phyloP scores from a whole-genome alignment of 2,888 invertebrate genomes.

The Drosophila lacicola region DNA sequence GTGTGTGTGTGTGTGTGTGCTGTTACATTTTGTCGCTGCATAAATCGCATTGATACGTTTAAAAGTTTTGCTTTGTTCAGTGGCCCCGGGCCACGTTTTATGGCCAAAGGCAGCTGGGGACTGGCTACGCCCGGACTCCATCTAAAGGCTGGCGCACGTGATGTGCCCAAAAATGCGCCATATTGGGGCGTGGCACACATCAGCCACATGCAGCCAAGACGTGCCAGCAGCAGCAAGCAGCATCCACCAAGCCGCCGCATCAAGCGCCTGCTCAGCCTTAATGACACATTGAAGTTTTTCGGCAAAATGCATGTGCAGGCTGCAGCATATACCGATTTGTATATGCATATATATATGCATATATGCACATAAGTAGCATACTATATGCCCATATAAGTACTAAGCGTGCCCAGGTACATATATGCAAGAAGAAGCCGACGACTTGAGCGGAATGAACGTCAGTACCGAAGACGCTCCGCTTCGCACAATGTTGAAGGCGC shows the following conservation, averaged over 20 bases:
- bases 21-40: slow-evolving; percentile 68
- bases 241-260: slow-evolving; percentile 20
- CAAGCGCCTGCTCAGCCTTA: slow-evolving; percentile 58
- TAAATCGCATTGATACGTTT: slow-evolving; percentile 78
- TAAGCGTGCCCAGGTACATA: slow-evolving; percentile 1
- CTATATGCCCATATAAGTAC: background rate
- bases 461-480: background rate
- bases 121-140: slow-evolving; percentile 34
- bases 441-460: background rate
- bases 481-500: slow-evolving; percentile 1
- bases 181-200: slow-evolving; percentile 54
- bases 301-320: slow-evolving; percentile 37
- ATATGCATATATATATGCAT: background rate
- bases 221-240: slow-evolving; percentile 41
- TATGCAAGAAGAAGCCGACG: slow-evolving; percentile 1
- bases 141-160: slow-evolving; percentile 47
- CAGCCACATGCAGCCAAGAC: slow-evolving; percentile 62
- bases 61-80: slow-evolving; percentile 60
- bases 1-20: slow-evolving; percentile 22
- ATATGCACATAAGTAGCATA: background rate
- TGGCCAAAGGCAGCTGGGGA: slow-evolving; percentile 50
- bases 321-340: slow-evolving; percentile 11
- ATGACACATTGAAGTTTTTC: slow-evolving; percentile 63
- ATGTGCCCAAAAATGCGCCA: slow-evolving; percentile 61
- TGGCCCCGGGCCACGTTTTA: slow-evolving; percentile 52